Evolutionary conservation across 2,113 vertebrate genomes (phyloP).

Genomic region (Rostratula benghalensis): DNA sequence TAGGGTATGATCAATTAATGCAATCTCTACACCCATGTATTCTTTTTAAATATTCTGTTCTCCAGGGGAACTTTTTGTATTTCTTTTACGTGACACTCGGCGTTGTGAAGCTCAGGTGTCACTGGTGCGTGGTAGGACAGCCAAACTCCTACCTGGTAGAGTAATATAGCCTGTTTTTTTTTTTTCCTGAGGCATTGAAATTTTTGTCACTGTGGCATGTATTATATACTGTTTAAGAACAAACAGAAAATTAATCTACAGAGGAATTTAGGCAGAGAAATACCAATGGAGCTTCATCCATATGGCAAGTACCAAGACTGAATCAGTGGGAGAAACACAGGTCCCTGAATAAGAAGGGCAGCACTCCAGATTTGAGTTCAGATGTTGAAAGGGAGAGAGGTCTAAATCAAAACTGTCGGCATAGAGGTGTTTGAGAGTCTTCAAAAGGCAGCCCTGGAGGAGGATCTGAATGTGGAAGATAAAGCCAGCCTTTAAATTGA

Average conservation of each 20-base stretch:
- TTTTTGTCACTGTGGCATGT: background rate
- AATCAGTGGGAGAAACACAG: background rate
- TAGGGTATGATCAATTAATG: background rate
- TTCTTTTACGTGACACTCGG: background rate
- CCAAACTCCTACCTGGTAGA: background rate
- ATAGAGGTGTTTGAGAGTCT: background rate
- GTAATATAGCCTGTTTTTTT: background rate
- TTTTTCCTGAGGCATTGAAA: background rate
- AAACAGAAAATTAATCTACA: background rate
- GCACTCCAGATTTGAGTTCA: background rate
- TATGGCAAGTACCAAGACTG: background rate
- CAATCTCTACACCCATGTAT: background rate
- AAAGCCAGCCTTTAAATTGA: background rate
- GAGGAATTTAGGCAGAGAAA: background rate
- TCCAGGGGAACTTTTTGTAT: background rate
- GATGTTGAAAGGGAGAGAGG: background rate
- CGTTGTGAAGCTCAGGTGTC: background rate
- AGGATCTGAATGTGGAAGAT: background rate
- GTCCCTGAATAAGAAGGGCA: background rate
- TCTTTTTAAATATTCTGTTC: background rate
- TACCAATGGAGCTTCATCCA: background rate
- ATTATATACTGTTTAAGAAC: background rate
- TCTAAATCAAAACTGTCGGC: background rate
- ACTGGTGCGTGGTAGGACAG: background rate
- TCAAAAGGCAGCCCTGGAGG: background rate